Evolutionary conservation across 2,888 invertebrate genomes (phyloP).

Genomic region (Drosophila barbarae): DNA sequence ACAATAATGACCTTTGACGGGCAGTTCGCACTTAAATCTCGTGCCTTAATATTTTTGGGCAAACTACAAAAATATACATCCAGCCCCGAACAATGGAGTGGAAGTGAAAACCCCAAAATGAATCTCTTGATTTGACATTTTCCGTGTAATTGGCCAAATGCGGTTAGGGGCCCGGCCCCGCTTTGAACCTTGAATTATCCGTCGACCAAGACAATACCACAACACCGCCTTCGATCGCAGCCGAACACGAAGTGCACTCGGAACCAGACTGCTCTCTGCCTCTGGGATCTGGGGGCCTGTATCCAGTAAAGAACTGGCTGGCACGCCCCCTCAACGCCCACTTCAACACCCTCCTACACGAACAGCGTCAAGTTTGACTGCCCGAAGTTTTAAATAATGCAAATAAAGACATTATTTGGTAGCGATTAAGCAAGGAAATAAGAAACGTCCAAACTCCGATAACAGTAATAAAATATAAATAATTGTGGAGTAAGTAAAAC

Average conservation of each 20-base stretch:
- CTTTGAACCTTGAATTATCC: slow-evolving; percentile 58
- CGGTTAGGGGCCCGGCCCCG: slow-evolving; percentile 55
- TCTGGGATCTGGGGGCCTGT: slow-evolving; percentile 24
- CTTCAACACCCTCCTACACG: slow-evolving; percentile 36
- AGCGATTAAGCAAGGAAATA: not conserved
- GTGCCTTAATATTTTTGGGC: slow-evolving; percentile 51
- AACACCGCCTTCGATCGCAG: slow-evolving; percentile 33
- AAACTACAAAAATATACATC: slow-evolving; percentile 30
- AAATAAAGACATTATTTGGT: slow-evolving; percentile 34
- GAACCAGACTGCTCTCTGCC: slow-evolving; percentile 45
- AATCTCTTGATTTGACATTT: slow-evolving; percentile 61
- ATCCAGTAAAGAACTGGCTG: slow-evolving; percentile 55
- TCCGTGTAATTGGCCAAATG: slow-evolving; percentile 54
- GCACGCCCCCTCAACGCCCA: slow-evolving; percentile 51
- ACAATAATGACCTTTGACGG: slow-evolving; percentile 53
- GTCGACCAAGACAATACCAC: slow-evolving; percentile 51
- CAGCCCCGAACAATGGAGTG: slow-evolving; percentile 40
- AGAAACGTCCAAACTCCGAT: not conserved
- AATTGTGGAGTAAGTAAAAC: not conserved
- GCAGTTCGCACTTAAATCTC: slow-evolving; percentile 57
- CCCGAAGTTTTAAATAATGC: slow-evolving; percentile 12
- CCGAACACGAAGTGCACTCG: slow-evolving; percentile 31
- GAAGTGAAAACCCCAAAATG: slow-evolving; percentile 27
- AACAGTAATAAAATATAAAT: not conserved
- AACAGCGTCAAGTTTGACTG: slow-evolving; percentile 32